phyloP scores from a whole-genome alignment of 2,888 invertebrate genomes.

The Pseudeuparius sepicola region DNA sequence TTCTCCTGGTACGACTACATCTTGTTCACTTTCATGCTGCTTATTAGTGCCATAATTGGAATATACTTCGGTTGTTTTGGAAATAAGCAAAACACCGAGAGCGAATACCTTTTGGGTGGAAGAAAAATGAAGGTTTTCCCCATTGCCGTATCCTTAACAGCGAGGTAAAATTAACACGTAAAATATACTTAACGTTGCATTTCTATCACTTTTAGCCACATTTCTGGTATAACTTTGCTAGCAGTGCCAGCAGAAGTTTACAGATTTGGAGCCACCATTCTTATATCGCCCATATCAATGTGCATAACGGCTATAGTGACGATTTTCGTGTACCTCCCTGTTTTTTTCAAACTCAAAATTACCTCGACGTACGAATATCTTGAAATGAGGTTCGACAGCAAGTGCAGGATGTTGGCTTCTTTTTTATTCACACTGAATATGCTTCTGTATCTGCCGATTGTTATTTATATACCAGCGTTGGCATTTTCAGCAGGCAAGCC shows the following conservation, averaged over 20 bases:
- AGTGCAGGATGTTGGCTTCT: conserved; percentile 49
- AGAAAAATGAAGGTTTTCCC: conserved; percentile 66
- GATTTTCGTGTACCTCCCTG: conserved; percentile 45
- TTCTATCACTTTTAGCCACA: too few relatives aligned
- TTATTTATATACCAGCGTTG: conserved; percentile 60
- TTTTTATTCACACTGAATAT: conserved; percentile 49
- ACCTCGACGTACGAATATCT: conserved; percentile 62
- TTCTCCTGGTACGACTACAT: conserved; percentile 48
- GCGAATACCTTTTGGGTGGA: conserved; percentile 62
- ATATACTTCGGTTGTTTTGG: conserved; percentile 51
- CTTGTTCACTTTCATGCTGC: conserved; percentile 44
- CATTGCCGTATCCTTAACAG: conserved; percentile 61
- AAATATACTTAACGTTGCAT: too few relatives aligned
- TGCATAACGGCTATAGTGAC: conserved; percentile 30
- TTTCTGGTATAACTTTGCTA: conserved; percentile 64
- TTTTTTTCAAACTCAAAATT: conserved; percentile 60
- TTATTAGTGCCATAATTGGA: conserved; percentile 46
- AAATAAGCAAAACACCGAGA: conserved; percentile 50
- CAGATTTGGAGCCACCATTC: conserved; percentile 57
- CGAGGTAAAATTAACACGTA: conserved; percentile 60
- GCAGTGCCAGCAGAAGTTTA: conserved; percentile 70
- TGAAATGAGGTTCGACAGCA: conserved; percentile 52
- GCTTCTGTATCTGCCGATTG: conserved; percentile 51
- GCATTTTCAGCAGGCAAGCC: conserved; percentile 58
- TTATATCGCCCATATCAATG: conserved; percentile 39